Evolutionary conservation across 92 coral and sea anemone genomes (phyloP).

Genomic region (Pocillopora grandis): DNA sequence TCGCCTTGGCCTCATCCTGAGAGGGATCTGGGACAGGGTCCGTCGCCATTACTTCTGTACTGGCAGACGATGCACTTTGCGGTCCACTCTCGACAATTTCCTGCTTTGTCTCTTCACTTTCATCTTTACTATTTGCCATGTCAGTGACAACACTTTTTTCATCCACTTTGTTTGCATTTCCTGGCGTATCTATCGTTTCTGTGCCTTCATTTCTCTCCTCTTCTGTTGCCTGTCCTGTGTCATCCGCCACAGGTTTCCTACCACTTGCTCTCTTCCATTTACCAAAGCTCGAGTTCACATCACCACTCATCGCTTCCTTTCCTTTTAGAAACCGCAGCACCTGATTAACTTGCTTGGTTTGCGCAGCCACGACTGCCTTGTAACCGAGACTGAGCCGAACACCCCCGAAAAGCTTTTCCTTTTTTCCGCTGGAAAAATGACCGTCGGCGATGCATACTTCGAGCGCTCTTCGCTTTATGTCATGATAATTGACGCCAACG

Average conservation of each 20-base stretch:
- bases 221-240: not conserved
- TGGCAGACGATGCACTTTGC: not conserved
- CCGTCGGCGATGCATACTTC: conserved; percentile 82
- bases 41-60: conserved; percentile 2
- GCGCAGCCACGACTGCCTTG: conserved; percentile 60
- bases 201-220: not conserved
- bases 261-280: conserved; percentile 4
- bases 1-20: not conserved
- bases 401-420: conserved; percentile 79
- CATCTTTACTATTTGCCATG: not conserved
- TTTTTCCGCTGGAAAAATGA: conserved; percentile 56
- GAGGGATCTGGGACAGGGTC: not conserved
- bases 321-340: conserved; percentile 49
- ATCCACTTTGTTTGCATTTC: not conserved
- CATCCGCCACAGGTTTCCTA: conserved; percentile 13
- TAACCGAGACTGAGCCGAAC: conserved; percentile 75
- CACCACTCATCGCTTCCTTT: conserved; percentile 38
- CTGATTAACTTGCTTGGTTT: conserved; percentile 59
- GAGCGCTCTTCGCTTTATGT: conserved; percentile 74
- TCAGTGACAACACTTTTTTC: not conserved
- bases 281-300: not conserved
- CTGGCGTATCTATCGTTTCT: not conserved
- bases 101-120: not conserved
- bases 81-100: conserved; percentile 1
- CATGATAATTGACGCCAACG: conserved; percentile 77